Percentiles rank a stretch among this genome's conserved stretches.
These are phyloP conservation scores for Napeogenes inachia DNA, from an alignment of 2,888 invertebrate species.

Conservation along the genomic window DNA sequence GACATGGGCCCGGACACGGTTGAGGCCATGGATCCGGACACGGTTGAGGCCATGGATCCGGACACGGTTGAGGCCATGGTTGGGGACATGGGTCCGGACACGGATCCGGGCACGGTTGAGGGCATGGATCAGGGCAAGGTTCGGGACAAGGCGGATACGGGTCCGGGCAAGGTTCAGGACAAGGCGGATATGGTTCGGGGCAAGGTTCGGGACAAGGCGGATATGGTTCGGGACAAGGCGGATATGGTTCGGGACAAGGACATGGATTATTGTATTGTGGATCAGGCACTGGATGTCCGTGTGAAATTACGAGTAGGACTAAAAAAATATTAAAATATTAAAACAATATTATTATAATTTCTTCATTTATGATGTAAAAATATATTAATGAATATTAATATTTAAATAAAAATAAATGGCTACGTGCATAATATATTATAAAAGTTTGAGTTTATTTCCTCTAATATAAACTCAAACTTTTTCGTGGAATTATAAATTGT, in stretches of 20 bases:
- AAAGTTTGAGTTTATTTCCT: too few species aligned
- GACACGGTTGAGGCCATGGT: constrained; percentile 9
- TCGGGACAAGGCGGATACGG: constrained; percentile 14
- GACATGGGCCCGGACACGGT: constrained; percentile 27
- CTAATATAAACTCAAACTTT: too few species aligned
- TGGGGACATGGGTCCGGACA: constrained; percentile 28
- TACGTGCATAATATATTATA: too few species aligned
- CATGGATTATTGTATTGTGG: constrained; percentile 26
- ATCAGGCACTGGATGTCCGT: constrained; percentile 50
- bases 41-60: constrained; percentile 13
- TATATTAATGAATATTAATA: too few species aligned
- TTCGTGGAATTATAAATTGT: too few species aligned
- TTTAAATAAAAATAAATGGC: too few species aligned
- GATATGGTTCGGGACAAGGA: constrained; percentile 29
- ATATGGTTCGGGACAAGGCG: constrained; percentile 14
- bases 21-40: constrained; percentile 20
- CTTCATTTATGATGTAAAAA: too few species aligned
- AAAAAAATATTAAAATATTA: constrained; percentile 17
- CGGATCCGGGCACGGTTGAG: constrained; percentile 23
- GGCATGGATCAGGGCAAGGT: constrained; percentile 26
- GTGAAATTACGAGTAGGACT: constrained; percentile 55
- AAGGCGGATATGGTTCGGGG: constrained; percentile 12
- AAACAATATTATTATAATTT: neutral
- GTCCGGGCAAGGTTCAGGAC: constrained; percentile 26
- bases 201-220: neutral